Conservation (phyloP, 1,140 invertebrate species). For the Matsumurasca onukii region DNA sequence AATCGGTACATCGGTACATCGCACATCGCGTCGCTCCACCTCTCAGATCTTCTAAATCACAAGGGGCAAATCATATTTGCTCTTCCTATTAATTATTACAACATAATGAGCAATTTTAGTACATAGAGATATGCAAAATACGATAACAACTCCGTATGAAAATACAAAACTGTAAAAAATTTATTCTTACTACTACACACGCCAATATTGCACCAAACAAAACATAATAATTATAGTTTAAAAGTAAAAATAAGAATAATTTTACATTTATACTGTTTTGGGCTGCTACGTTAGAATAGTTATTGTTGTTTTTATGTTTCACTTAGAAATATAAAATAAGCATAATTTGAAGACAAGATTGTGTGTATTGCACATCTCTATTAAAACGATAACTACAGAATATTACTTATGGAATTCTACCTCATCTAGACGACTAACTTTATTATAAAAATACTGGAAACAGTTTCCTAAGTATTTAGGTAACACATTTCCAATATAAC, state of each 20-base stretch:
- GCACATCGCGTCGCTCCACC: not conserved
- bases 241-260: too few species aligned
- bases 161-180: constrained; percentile 27
- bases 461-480: constrained; percentile 22
- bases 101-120: constrained; percentile 20
- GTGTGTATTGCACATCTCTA: constrained; percentile 23
- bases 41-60: constrained; percentile 8
- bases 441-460: constrained; percentile 28
- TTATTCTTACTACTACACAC: constrained; percentile 4
- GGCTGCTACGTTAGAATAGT: too few species aligned
- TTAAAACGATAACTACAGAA: constrained; percentile 4
- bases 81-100: constrained; percentile 23
- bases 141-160: constrained; percentile 12
- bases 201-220: constrained; percentile 20
- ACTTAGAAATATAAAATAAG: not conserved
- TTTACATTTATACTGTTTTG: too few species aligned
- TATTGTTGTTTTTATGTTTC: too few species aligned
- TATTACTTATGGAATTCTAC: constrained; percentile 24
- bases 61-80: constrained; percentile 19
- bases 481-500: constrained; percentile 26
- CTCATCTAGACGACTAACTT: constrained; percentile 13
- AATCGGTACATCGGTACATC: not conserved
- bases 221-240: too few species aligned
- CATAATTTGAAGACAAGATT: not conserved
- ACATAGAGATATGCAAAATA: constrained; percentile 25